These are phyloP conservation scores for Tetragnatha versicolor DNA, from an alignment of 1,140 invertebrate species.

Conservation along the genomic window DNA sequence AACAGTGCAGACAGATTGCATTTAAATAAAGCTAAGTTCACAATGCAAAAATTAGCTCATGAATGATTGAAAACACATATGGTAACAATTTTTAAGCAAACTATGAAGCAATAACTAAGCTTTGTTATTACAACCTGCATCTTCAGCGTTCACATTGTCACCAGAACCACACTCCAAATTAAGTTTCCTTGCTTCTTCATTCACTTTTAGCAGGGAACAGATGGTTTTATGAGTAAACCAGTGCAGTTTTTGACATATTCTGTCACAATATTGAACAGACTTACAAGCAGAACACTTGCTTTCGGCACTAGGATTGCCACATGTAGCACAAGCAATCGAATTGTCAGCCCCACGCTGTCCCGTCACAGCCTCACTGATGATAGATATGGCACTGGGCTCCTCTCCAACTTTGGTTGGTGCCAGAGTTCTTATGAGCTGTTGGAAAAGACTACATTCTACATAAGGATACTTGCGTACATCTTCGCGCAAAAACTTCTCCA, in stretches of 20 bases:
- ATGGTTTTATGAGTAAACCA: conserved; percentile 96
- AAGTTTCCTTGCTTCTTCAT: background rate
- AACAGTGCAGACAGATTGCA: too few species aligned
- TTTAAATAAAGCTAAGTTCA: too few species aligned
- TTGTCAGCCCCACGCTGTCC: conserved; percentile 78
- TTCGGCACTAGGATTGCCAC: conserved; percentile 83
- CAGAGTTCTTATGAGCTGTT: conserved; percentile 79
- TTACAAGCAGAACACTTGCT: conserved; percentile 97
- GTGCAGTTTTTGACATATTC: conserved; percentile 91
- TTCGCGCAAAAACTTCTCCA: conserved; percentile 84
- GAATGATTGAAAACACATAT: too few species aligned
- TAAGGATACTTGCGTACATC: conserved; percentile 86
- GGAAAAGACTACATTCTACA: conserved; percentile 83
- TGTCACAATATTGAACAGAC: conserved; percentile 90
- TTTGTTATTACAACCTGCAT: background rate
- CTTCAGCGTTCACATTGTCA: background rate
- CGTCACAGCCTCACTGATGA: conserved; percentile 87
- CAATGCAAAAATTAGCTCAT: too few species aligned
- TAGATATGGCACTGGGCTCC: conserved; percentile 70
- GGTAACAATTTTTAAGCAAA: too few species aligned
- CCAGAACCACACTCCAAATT: background rate
- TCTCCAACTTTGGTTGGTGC: conserved; percentile 70
- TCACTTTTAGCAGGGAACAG: conserved; percentile 61
- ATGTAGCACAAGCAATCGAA: conserved; percentile 80
- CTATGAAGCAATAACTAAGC: background rate